phyloP scores from a whole-genome alignment of 2,797 vertebrate species.

The Pseudotriccus pelzelni region DNA sequence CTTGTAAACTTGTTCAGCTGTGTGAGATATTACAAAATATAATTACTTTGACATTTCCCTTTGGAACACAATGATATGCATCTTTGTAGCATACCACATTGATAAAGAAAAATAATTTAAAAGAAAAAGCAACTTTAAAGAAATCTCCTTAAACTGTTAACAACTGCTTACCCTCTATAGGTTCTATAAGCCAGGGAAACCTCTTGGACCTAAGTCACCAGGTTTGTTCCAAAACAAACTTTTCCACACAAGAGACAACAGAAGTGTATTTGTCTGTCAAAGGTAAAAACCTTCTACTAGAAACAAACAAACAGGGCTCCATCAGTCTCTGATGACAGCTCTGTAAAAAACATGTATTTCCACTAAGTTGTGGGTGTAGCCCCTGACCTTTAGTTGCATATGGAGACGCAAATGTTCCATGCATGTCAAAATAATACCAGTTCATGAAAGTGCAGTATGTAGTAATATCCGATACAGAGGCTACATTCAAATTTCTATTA shows the following conservation, averaged over 20 bases:
- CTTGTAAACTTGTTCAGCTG: neutral
- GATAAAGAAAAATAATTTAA: neutral
- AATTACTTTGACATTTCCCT: neutral
- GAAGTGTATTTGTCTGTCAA: neutral
- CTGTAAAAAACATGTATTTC: neutral
- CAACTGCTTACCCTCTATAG: neutral
- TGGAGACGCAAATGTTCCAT: neutral
- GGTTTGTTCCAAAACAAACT: neutral
- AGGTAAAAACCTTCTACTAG: neutral
- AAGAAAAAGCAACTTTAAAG: neutral
- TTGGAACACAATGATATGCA: accelerated
- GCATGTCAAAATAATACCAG: neutral
- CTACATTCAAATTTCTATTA: constrained; percentile 41
- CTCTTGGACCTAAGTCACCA: neutral
- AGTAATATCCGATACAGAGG: neutral
- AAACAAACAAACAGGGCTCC: neutral
- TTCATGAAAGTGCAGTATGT: neutral
- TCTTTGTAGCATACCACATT: neutral
- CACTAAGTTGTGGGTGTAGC: neutral
- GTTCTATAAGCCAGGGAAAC: neutral
- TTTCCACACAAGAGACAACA: neutral
- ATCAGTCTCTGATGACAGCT: accelerated
- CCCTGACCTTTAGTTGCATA: neutral
- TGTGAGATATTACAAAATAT: neutral
- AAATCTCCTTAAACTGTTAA: neutral